Percentiles rank a stretch among this genome's conserved stretches.
These are phyloP conservation scores for Selenia dentaria DNA, from an alignment of 2,888 invertebrate species.

Conservation along the genomic window DNA sequence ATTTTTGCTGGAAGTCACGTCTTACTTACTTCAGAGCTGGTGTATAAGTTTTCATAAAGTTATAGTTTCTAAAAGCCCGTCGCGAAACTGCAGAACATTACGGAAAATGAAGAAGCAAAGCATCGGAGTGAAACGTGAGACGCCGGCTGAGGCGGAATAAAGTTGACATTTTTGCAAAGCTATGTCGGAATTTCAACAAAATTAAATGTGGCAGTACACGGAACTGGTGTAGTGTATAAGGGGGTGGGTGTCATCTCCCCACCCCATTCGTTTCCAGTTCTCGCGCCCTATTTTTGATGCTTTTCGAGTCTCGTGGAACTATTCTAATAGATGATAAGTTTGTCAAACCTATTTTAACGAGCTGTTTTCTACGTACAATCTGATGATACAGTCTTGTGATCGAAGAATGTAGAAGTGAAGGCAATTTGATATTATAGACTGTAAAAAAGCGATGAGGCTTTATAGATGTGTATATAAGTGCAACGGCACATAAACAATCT, in stretches of 20 bases:
- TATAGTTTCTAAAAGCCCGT: constrained; percentile 82
- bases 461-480: no score
- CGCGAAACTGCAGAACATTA: constrained; percentile 78
- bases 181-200: constrained; percentile 83
- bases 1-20: constrained; percentile 78
- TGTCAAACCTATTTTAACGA: background rate
- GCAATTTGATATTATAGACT: no score
- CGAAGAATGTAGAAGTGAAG: no score
- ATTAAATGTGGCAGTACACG: constrained; percentile 84
- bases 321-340: constrained; percentile 14
- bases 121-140: constrained; percentile 76
- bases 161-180: constrained; percentile 85
- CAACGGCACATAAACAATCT: no score
- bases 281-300: constrained; percentile 58
- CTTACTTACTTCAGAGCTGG: constrained; percentile 73
- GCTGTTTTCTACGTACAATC: no score
- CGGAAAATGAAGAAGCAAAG: constrained; percentile 79
- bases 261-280: constrained; percentile 18
- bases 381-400: no score
- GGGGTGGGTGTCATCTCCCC: constrained; percentile 40
- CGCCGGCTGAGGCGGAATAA: constrained; percentile 80
- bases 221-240: constrained; percentile 75
- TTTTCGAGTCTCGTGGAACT: constrained; percentile 39
- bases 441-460: no score
- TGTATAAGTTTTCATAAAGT: constrained; percentile 81